Base-by-base conservation (phyloP, 2,113 vertebrate genomes). In the Alligator sinensis region DNA sequence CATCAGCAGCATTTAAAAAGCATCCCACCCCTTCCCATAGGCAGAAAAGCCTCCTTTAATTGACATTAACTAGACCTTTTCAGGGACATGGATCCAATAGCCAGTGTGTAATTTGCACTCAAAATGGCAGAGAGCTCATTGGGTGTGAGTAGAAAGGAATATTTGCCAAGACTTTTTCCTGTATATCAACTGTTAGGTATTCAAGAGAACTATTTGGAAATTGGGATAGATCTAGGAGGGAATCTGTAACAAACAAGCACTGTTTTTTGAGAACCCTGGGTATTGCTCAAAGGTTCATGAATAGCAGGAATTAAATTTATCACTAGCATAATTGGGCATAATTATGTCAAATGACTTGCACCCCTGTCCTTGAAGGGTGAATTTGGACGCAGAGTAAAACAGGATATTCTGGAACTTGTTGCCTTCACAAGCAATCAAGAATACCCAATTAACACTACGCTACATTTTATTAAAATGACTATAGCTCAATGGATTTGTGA, bases 391-490 rank as follows among this genome's bases (percentile, higher is more conserved):
- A 88, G 82, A 64, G 8, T 24, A 6, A 55, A 77, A 58, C 57
- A 12, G 24, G 5, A 22, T 3, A 7, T 66, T 86, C 66, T 22
- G 55, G 59, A 86, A 88, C 18, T 18, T 19, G 16, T 78, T 90
- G 91, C 78, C 24, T 90, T 96, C 54, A 82, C n/a, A 93, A 21
- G 5, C 27, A 25, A 88, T 13, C 60, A 84, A 62, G 9, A 30
- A 84, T 58, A 83, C 27, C 77, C 86, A 84, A 72, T 57, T 77
- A 82, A 80, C n/a, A 84, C 4, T 61, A 93, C 59, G 83, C 63
- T 87, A 87, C 58, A 82, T 90, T 95, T 63, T 58, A 86, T 63
- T 70, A 83, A 30, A 90, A 79, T 74, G 91, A 87, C 82, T 88
- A 75, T 34, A 87, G 58, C 77, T 94, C 84, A 85, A 91, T 63